Conservation (phyloP, 2,113 vertebrate genomes). For the Connochaetes taurinus region DNA sequence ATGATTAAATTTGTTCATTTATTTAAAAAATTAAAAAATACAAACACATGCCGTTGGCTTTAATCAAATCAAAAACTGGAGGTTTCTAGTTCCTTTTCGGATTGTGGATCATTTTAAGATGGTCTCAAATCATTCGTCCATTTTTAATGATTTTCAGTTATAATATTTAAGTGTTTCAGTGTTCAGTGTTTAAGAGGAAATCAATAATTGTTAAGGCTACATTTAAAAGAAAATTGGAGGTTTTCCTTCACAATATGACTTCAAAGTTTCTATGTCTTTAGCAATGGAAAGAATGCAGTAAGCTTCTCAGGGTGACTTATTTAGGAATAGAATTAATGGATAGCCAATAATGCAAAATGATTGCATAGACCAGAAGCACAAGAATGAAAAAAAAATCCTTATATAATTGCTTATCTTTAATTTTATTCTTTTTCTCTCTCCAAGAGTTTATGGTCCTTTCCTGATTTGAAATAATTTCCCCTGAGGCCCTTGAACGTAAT, state of each 20-base stretch:
- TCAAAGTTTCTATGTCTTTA: neutral
- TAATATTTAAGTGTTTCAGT: neutral
- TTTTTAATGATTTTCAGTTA: neutral
- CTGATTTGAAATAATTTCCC: slow-evolving; percentile 46
- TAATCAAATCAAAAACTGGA: neutral
- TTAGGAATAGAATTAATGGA: neutral
- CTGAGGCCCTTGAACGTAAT: slow-evolving; percentile 9
- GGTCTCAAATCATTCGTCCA: neutral
- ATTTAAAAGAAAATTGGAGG: neutral
- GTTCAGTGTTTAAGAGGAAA: neutral
- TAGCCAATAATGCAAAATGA: slow-evolving; percentile 19
- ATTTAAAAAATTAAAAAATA: neutral
- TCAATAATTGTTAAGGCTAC: neutral
- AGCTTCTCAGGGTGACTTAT: neutral
- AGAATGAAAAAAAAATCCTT: slow-evolving; percentile 19
- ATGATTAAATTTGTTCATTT: neutral
- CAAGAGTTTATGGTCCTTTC: slow-evolving; percentile 42
- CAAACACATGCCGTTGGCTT: neutral
- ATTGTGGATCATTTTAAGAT: neutral
- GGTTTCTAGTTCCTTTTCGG: neutral
- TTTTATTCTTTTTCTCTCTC: slow-evolving; percentile 32
- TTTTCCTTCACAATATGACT: neutral
- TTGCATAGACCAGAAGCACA: neutral
- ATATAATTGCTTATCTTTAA: slow-evolving; percentile 35
- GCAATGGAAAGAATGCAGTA: neutral